Evolutionary conservation across 1,140 invertebrate species (phyloP).

Genomic region (Calephelis nemesis): DNA sequence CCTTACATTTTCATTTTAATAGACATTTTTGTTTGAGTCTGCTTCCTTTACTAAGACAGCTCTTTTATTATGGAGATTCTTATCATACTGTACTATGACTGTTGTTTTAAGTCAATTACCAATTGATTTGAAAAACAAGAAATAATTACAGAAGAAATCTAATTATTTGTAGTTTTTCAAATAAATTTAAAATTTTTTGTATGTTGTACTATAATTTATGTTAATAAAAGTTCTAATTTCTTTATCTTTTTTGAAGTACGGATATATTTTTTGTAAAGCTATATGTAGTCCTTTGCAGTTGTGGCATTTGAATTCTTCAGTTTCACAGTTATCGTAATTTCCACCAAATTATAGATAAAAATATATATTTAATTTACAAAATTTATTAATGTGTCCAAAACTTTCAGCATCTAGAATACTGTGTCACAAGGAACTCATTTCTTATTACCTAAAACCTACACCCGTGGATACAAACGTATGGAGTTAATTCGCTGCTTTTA

Average conservation of each 20-base stretch:
- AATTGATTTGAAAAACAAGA: neutral
- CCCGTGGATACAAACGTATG: slow-evolving; percentile 28
- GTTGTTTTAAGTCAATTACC: neutral
- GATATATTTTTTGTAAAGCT: slow-evolving; percentile 28
- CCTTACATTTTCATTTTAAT: neutral
- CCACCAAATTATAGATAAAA: slow-evolving; percentile 30
- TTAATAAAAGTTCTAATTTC: slow-evolving; percentile 29
- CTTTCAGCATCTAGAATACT: slow-evolving; percentile 26
- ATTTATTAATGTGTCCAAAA: slow-evolving; percentile 25
- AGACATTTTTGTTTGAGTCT: neutral
- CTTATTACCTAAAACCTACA: slow-evolving; percentile 24
- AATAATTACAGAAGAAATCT: neutral
- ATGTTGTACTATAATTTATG: slow-evolving; percentile 22
- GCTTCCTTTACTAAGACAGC: neutral
- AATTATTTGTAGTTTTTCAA: slow-evolving; percentile 8
- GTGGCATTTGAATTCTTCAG: slow-evolving; percentile 22
- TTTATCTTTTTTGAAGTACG: slow-evolving; percentile 32
- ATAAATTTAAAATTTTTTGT: slow-evolving; percentile 22
- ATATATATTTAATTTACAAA: slow-evolving; percentile 26
- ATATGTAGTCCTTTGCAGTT: slow-evolving; percentile 33
- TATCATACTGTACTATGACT: neutral
- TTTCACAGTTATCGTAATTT: slow-evolving; percentile 6
- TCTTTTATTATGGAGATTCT: neutral
- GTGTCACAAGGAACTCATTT: slow-evolving; percentile 32
- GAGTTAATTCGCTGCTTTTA: slow-evolving; percentile 27